A percentile compares a stretch with the other conserved stretches of the same genome.
Conservation (phyloP, 2,888 invertebrate genomes). For the Tenthredo distinguenda region DNA sequence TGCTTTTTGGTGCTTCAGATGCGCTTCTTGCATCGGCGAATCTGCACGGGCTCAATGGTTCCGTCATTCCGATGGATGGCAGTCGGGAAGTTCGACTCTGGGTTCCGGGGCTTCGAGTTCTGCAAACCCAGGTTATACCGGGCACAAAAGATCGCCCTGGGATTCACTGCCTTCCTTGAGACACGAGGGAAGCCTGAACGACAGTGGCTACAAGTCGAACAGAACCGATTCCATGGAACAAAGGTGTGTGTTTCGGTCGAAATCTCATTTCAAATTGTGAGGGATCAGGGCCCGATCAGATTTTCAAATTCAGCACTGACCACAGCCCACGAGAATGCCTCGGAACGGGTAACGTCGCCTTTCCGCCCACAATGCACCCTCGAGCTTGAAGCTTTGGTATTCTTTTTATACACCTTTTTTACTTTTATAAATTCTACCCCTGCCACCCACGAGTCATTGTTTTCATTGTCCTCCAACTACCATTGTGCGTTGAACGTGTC, state of each 20-base stretch:
- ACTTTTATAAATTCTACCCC: conserved; percentile 24
- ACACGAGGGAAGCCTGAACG: conserved; percentile 92
- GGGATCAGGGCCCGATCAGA: no score
- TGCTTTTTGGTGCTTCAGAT: conserved; percentile 77
- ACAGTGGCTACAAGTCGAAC: conserved; percentile 92
- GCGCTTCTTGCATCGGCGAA: conserved; percentile 94
- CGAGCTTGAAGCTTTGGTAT: conserved; percentile 53
- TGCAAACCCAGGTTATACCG: conserved; percentile 72
- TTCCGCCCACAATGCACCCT: conserved; percentile 59
- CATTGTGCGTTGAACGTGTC: conserved; percentile 56
- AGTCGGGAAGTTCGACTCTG: conserved; percentile 86
- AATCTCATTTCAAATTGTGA: neutral
- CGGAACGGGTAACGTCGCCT: neutral
- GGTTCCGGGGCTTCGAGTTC: conserved; percentile 81
- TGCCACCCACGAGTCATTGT: conserved; percentile 57
- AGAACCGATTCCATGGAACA: conserved; percentile 93
- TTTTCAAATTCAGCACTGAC: neutral
- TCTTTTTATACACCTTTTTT: conserved; percentile 45
- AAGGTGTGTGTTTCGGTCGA: conserved; percentile 80
- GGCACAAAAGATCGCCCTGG: conserved; percentile 91
- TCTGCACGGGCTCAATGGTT: conserved; percentile 94
- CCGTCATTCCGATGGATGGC: conserved; percentile 94
- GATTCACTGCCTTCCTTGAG: conserved; percentile 92
- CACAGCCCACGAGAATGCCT: neutral
- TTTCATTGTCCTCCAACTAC: conserved; percentile 63